Conservation (phyloP, 2,797 vertebrate species). For the Smutsia temminckii region DNA sequence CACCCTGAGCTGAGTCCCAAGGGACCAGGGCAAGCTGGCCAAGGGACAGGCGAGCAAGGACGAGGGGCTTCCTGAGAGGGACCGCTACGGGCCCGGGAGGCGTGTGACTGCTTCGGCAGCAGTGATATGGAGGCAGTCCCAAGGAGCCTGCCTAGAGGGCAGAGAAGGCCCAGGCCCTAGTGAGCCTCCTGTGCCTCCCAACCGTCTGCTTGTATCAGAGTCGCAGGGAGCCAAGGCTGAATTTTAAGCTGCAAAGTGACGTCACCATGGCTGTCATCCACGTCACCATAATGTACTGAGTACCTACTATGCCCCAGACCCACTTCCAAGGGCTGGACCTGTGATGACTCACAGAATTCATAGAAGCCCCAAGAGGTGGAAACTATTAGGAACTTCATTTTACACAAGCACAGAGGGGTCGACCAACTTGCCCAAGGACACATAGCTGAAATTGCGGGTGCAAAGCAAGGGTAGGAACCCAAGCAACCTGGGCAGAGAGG, state of each 20-base stretch:
- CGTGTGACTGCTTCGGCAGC: rapidly evolving
- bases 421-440: background rate
- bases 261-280: rapidly evolving
- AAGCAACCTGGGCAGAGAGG: background rate
- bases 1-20: background rate
- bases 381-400: background rate
- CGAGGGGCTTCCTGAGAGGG: background rate
- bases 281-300: rapidly evolving
- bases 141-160: rapidly evolving
- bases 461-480: background rate
- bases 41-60: background rate
- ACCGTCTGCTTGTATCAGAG: rapidly evolving
- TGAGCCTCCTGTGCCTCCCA: rapidly evolving
- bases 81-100: too few species aligned
- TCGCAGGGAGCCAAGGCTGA: background rate
- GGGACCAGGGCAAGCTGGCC: too few species aligned
- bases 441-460: background rate
- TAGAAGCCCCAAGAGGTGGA: background rate
- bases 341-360: rapidly evolving
- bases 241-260: background rate
- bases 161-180: too few species aligned
- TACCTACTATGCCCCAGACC: rapidly evolving
- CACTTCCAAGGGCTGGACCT: rapidly evolving
- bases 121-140: rapidly evolving
- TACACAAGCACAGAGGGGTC: background rate